Base-by-base conservation (phyloP, 2,113 vertebrate species). In the Protobothrops mucrosquamatus region DNA sequence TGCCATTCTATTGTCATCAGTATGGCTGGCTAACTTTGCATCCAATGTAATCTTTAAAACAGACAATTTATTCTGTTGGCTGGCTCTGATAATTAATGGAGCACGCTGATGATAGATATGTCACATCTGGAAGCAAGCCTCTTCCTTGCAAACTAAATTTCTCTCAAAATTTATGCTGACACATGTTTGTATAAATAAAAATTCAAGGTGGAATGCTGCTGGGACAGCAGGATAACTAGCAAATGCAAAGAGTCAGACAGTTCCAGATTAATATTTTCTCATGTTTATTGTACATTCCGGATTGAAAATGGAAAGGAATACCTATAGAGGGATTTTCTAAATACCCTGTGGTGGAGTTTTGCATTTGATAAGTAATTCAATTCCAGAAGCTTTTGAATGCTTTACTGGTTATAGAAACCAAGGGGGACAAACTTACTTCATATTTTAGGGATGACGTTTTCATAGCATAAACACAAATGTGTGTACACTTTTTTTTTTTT, bases 361-460 rank as follows among this genome's bases (percentile, higher is more conserved):
- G 94, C 93, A 61, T 90, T 93, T 93, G 92, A 90, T 96, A 91
- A 95, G 95, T 95, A 96, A 97, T 97, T 97, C 96, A 95, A 95
- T 96, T 96, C 94, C 90, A 94, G 96, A 95, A 96, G 96, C 94
- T 96, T 97, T 95, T 93, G 95, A 97, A 96, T 97, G 95, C 97
- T 98, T 98, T 98, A 95, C 96, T 97, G 97, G 96, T 96, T 96
- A 97, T 95, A 94, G 96, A 96, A 97, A 95, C 96, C 97, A 97
- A 97, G 96, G 95, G 97, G 97, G 97, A 97, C 96, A 98, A 96
- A 92, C 96, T 96, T 91, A 96, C 95, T 96, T 95, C 97, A 97
- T 98, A 97, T 98, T 98, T 98, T 97, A 97, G 96, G 91, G 95
- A 96, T 98, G 97, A 98, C 97, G 96, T 96, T 88, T 96, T 97